These are phyloP conservation scores for Galendromus occidentalis DNA, from an alignment of 1,140 invertebrate species.

Conservation along the genomic window DNA sequence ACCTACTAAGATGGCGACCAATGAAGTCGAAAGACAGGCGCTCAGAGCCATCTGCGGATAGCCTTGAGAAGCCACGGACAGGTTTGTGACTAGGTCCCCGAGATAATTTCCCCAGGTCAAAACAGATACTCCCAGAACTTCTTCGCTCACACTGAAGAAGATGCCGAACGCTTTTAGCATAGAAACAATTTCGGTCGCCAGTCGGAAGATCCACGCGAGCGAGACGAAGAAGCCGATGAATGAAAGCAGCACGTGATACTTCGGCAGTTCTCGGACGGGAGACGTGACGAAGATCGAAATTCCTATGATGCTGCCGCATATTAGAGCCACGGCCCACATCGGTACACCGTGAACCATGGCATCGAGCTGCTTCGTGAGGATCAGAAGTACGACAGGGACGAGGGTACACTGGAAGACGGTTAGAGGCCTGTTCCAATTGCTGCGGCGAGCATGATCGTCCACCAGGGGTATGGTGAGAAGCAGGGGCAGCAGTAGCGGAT, in stretches of 20 bases:
- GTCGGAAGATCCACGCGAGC: constrained; percentile 41
- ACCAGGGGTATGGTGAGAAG: constrained; percentile 38
- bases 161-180: constrained; percentile 30
- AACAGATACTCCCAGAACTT: constrained; percentile 33
- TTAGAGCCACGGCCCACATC: constrained; percentile 22
- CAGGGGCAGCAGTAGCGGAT: constrained; percentile 33
- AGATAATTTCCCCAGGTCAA: constrained; percentile 35
- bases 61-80: constrained; percentile 31
- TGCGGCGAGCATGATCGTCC: constrained; percentile 29
- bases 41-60: constrained; percentile 33
- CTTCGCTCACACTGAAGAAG: constrained; percentile 23
- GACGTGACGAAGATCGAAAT: constrained; percentile 26
- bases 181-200: constrained; percentile 42
- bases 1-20: not conserved
- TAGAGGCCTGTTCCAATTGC: constrained; percentile 38
- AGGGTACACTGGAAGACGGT: constrained; percentile 34
- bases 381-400: constrained; percentile 30
- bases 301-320: constrained; percentile 21
- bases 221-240: constrained; percentile 41
- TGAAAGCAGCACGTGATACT: constrained; percentile 30
- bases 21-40: constrained; percentile 20
- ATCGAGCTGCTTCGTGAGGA: constrained; percentile 21
- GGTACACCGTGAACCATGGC: not conserved
- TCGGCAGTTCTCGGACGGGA: constrained; percentile 22
- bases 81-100: constrained; percentile 33